These are phyloP conservation scores for Abrostola tripartita DNA, from an alignment of 2,888 invertebrate genomes.

Conservation along the genomic window DNA sequence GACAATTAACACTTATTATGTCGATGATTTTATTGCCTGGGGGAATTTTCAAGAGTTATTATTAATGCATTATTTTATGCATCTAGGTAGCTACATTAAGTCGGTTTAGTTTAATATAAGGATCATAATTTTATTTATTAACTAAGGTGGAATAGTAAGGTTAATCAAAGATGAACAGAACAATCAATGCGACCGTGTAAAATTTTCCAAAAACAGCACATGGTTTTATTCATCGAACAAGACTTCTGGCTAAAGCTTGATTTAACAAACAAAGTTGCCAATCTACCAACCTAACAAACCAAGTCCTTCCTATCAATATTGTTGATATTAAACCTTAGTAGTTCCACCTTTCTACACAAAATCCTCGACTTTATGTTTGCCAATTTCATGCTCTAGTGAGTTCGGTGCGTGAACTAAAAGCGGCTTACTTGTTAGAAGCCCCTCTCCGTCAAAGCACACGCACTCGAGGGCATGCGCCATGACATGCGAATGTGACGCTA, in stretches of 20 bases:
- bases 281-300: too few species aligned
- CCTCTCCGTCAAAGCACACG: slow-evolving; percentile 55
- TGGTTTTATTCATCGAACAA: too few species aligned
- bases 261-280: too few species aligned
- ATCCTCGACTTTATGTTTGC: slow-evolving; percentile 29
- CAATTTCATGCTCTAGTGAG: slow-evolving; percentile 52
- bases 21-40: slow-evolving; percentile 31
- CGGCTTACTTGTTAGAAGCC: slow-evolving; percentile 41
- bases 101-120: not conserved
- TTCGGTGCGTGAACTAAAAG: slow-evolving; percentile 51
- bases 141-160: too few species aligned
- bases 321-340: not conserved
- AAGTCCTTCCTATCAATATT: not conserved
- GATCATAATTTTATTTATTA: not conserved
- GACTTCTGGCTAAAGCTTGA: too few species aligned
- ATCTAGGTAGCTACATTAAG: not conserved
- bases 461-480: slow-evolving; percentile 35
- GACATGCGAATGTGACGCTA: slow-evolving; percentile 38
- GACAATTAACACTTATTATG: slow-evolving; percentile 48
- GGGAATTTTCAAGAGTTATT: slow-evolving; percentile 35
- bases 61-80: slow-evolving; percentile 6
- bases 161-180: too few species aligned
- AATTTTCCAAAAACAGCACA: too few species aligned
- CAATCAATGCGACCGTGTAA: too few species aligned
- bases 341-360: slow-evolving; percentile 2